Base-by-base conservation (phyloP, 2,113 vertebrate genomes). In the Mesoclemmys tuberculata region DNA sequence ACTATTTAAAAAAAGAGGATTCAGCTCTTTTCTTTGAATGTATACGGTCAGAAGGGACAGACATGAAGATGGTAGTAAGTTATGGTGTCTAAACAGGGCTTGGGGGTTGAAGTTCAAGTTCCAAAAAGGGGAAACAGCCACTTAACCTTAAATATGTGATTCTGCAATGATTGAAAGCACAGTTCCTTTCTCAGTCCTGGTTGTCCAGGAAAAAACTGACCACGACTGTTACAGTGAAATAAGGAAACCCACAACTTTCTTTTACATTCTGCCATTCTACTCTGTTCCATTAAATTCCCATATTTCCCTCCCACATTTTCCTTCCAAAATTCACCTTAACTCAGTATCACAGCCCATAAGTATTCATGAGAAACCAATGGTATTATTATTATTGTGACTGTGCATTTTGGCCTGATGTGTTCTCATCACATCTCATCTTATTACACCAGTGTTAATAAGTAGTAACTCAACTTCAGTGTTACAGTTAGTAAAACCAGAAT, bases 41-140 rank as follows among this genome's bases (percentile, higher is more conserved):
- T 22, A 35, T 52, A n/a, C 1, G 16, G 24, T 88, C 35, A 80
- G 52, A 84, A 16, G 8, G 84, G 77, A 46, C 12, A 46, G 5
- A 41, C 46, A 3, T 26, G 7, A 77, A 82, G 18, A 77, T 71
- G 56, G 41, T 51, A 38, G 64, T 38, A 71, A 71, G 16, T n/a
- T 38, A 38, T 38, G 64, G 64, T 16, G 9, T 71, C 35, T 22
- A 71, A 71, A 48, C 41, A 90, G 19, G 8, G 12, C 26, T 75
- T 93, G 46, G 35, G 54, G 71, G 35, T 61, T 27, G 35, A 79
- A 4, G 24, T 24, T 93, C 55, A 49, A 1, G 0, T 19, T 38
- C 26, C 84, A 48, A 75, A 68, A 90, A 35, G 4, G 18, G 6
- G 82, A 64, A 0, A 0, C 26, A 88, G 38, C 71, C 38, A 77